Evolutionary conservation across 1,140 invertebrate species (phyloP).

Genomic region (Battus philenor): DNA sequence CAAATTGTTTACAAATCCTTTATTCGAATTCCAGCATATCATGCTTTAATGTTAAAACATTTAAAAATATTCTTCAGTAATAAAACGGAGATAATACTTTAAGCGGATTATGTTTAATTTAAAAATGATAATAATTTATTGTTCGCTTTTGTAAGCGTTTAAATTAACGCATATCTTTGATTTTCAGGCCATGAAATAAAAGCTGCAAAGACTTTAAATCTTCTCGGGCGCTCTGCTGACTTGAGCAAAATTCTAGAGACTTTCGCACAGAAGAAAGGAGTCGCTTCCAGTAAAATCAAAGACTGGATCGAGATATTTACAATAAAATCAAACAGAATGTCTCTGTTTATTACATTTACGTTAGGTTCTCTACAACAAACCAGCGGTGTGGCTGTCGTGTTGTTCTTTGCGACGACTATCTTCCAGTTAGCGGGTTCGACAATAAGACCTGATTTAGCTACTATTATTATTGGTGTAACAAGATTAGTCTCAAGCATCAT

Average conservation of each 20-base stretch:
- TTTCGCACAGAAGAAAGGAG: constrained; percentile 22
- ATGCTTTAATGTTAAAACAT: too few species aligned
- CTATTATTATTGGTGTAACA: constrained; percentile 45
- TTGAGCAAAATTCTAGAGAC: constrained; percentile 33
- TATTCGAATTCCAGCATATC: too few species aligned
- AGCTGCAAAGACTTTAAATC: constrained; percentile 33
- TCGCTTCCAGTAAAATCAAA: constrained; percentile 23
- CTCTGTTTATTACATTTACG: constrained; percentile 39
- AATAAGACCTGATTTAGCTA: constrained; percentile 35
- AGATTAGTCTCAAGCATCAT: constrained; percentile 38
- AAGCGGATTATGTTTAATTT: too few species aligned
- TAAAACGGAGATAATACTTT: too few species aligned
- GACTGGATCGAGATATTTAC: constrained; percentile 46
- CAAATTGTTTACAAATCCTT: too few species aligned
- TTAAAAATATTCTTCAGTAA: too few species aligned
- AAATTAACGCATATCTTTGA: too few species aligned
- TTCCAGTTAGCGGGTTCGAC: constrained; percentile 42
- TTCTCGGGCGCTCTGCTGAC: too few species aligned
- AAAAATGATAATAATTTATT: too few species aligned
- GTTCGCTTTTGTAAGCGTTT: too few species aligned
- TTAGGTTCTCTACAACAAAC: constrained; percentile 40
- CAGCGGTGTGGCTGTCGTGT: constrained; percentile 40
- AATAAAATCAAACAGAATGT: constrained; percentile 40
- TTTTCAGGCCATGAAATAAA: constrained; percentile 33
- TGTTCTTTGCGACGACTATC: constrained; percentile 49